Conservation (phyloP, 1,140 invertebrate genomes). For the Gonioctena quinquepunctata region DNA sequence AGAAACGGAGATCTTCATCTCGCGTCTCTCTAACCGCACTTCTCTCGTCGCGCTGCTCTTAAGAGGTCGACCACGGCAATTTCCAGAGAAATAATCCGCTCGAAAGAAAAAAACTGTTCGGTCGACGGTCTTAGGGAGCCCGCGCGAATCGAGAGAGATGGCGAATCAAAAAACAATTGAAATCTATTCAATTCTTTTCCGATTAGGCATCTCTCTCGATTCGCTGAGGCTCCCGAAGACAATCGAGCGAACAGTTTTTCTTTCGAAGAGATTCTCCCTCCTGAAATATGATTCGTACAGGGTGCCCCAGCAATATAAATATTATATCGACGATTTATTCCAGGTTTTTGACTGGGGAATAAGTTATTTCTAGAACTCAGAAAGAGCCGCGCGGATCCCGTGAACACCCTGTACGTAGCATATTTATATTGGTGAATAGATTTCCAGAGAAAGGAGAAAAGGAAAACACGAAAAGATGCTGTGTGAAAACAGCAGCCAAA, state of each 20-base stretch:
- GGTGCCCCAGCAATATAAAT: background rate
- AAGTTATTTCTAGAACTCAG: background rate
- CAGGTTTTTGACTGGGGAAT: background rate
- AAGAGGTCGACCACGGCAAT: background rate
- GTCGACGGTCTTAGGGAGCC: background rate
- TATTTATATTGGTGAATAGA: background rate
- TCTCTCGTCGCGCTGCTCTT: background rate
- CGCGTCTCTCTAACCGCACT: background rate
- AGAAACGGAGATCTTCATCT: background rate
- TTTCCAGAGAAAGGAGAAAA: no score
- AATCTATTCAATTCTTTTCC: background rate
- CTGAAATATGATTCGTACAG: background rate
- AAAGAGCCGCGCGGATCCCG: background rate
- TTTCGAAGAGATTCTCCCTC: background rate
- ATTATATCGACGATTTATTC: background rate
- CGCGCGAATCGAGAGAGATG: background rate
- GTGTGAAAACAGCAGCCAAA: no score
- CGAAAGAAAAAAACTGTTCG: background rate
- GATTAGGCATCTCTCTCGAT: background rate
- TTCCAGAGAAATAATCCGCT: background rate
- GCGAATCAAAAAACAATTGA: background rate
- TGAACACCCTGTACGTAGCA: background rate
- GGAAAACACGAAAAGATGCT: no score
- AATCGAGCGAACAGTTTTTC: background rate
- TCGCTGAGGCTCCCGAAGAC: background rate